phyloP scores from a whole-genome alignment of 2,113 vertebrate species.

The Chaetodon trifascialis region DNA sequence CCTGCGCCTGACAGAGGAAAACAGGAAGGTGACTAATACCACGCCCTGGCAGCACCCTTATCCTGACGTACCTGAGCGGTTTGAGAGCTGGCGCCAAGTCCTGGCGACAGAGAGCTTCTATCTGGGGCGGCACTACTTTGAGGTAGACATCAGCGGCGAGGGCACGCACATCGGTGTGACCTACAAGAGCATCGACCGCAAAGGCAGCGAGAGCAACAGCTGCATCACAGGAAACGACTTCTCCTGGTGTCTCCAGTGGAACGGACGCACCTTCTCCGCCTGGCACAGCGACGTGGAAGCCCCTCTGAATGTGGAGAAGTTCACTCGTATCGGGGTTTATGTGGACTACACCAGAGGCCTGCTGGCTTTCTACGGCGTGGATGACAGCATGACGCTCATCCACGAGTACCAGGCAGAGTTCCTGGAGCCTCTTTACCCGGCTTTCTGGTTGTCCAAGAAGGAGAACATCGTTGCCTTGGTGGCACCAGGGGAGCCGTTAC shows the following conservation, averaged over 20 bases:
- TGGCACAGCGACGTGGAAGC: constrained; percentile 87
- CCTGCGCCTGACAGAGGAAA: constrained; percentile 87
- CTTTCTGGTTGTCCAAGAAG: constrained; percentile 90
- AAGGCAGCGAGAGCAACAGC: constrained; percentile 82
- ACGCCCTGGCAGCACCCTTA: constrained; percentile 89
- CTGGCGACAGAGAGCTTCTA: constrained; percentile 87
- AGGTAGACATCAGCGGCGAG: constrained; percentile 84
- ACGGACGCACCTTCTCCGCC: constrained; percentile 87
- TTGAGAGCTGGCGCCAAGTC: constrained; percentile 86
- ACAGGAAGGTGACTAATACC: constrained; percentile 87
- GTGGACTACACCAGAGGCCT: constrained; percentile 77
- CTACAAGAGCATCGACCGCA: constrained; percentile 86
- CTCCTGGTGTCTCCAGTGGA: constrained; percentile 89
- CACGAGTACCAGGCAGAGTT: constrained; percentile 84
- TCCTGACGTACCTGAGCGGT: constrained; percentile 83
- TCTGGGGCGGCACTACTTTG: constrained; percentile 86
- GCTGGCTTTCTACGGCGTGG: constrained; percentile 84
- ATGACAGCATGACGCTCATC: constrained; percentile 78
- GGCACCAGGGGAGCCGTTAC: constrained; percentile 70
- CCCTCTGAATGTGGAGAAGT: constrained; percentile 71
- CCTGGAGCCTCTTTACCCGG: constrained; percentile 84
- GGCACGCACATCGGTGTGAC: constrained; percentile 84
- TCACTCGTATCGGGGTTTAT: constrained; percentile 84
- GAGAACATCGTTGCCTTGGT: constrained; percentile 83
- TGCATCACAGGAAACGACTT: constrained; percentile 86